Conservation (phyloP, 2,797 vertebrate species). For the Sphenodon punctatus region DNA sequence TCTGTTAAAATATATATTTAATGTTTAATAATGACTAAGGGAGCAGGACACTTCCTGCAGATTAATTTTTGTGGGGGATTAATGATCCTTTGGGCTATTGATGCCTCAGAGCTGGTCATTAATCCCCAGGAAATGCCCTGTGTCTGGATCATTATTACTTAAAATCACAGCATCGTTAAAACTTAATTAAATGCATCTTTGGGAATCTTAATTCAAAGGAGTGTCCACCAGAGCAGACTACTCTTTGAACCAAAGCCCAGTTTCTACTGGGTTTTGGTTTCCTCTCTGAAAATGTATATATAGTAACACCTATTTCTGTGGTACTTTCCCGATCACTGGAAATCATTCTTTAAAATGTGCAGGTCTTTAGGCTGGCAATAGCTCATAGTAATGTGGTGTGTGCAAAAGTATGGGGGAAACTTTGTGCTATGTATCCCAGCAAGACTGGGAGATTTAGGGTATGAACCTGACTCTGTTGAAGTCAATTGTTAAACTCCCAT, state of each 20-base stretch:
- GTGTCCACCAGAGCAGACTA: not conserved
- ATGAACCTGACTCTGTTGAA: no score
- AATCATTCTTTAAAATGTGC: not conserved
- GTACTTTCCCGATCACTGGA: not conserved
- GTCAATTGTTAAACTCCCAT: no score
- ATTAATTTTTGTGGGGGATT: slow-evolving; percentile 28
- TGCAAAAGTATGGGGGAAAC: not conserved
- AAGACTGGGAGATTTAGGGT: no score
- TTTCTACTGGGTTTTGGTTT: not conserved
- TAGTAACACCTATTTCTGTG: not conserved
- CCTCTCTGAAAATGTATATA: not conserved
- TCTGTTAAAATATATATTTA: not conserved
- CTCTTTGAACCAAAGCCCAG: not conserved
- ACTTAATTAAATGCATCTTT: slow-evolving; percentile 30
- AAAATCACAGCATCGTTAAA: slow-evolving; percentile 1
- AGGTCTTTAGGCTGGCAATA: not conserved
- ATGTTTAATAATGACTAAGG: not conserved
- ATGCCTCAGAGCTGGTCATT: slow-evolving; percentile 10
- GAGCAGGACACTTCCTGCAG: not conserved
- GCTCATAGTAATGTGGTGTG: no score
- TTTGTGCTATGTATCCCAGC: not conserved
- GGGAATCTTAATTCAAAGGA: slow-evolving; percentile 3
- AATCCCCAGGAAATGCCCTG: slow-evolving; percentile 50
- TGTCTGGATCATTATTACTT: slow-evolving; percentile 28
- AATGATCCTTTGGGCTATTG: not conserved